Conservation (phyloP, 2,113 vertebrate species). For the Arvicanthis niloticus region DNA sequence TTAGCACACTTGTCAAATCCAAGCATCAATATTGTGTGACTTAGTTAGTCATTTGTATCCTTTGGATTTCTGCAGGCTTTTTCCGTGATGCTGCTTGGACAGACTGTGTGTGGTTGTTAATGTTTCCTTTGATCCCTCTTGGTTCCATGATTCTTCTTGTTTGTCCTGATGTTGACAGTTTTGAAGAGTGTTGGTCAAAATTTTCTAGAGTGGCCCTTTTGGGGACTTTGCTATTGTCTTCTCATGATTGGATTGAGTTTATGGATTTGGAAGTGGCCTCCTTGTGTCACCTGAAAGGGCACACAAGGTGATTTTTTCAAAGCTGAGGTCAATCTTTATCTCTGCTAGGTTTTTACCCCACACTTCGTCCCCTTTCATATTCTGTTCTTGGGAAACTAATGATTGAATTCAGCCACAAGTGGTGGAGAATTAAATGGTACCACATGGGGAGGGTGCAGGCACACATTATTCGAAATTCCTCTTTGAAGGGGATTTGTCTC, state of each 20-base stretch:
- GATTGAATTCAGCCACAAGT: constrained; percentile 19
- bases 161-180: background rate
- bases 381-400: background rate
- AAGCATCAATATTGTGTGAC: background rate
- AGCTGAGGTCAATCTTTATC: background rate
- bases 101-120: too few species aligned
- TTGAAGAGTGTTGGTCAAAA: background rate
- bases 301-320: background rate
- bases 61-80: background rate
- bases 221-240: background rate
- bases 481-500: background rate
- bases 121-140: too few species aligned
- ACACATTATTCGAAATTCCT: constrained; percentile 14
- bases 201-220: background rate
- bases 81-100: too few species aligned
- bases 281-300: background rate
- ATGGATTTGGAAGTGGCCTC: background rate
- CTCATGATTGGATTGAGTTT: background rate
- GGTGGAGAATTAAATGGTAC: background rate
- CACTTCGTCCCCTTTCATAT: background rate
- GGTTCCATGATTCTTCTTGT: background rate
- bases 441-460: background rate
- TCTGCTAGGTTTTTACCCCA: background rate
- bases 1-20: background rate
- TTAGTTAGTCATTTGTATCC: background rate